Conservation (phyloP, 2,888 invertebrate species). For the Epirrhoe alternata region DNA sequence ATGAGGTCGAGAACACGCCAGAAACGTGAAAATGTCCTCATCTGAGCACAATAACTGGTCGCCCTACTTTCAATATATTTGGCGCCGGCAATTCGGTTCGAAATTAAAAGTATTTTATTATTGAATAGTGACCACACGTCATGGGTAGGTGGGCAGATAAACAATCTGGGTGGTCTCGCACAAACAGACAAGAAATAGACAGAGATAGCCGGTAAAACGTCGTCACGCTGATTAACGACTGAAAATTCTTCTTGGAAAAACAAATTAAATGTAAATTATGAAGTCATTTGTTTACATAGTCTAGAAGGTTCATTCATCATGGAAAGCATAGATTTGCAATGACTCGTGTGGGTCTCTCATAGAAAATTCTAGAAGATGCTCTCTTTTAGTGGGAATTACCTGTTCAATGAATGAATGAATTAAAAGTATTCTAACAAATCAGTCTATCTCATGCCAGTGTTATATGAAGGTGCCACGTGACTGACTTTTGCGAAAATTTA, state of each 20-base stretch:
- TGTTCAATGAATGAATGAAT: no score
- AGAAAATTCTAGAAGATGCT: neutral
- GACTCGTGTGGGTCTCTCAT: neutral
- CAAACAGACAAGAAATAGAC: conserved; percentile 28
- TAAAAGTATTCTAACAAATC: conserved; percentile 10
- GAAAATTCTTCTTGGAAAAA: conserved; percentile 24
- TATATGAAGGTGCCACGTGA: conserved; percentile 6
- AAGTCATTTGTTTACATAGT: conserved; percentile 27
- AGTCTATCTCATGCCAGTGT: conserved; percentile 10
- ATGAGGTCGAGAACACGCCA: conserved; percentile 30
- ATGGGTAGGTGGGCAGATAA: conserved; percentile 29
- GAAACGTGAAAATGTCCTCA: conserved; percentile 30
- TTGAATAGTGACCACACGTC: conserved; percentile 42
- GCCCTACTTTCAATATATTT: conserved; percentile 44
- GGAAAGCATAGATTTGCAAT: neutral
- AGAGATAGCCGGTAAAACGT: conserved; percentile 14
- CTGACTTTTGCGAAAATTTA: conserved; percentile 11
- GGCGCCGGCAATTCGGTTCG: conserved; percentile 50
- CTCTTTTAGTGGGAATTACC: neutral
- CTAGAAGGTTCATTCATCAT: conserved; percentile 23
- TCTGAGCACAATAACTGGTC: conserved; percentile 36
- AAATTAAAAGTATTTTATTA: conserved; percentile 44
- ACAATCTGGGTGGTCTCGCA: conserved; percentile 39
- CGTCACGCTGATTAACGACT: conserved; percentile 25
- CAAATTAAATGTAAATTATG: conserved; percentile 21